Base-by-base conservation (phyloP, 1,140 invertebrate genomes). In the Aleiodes sp. region DNA sequence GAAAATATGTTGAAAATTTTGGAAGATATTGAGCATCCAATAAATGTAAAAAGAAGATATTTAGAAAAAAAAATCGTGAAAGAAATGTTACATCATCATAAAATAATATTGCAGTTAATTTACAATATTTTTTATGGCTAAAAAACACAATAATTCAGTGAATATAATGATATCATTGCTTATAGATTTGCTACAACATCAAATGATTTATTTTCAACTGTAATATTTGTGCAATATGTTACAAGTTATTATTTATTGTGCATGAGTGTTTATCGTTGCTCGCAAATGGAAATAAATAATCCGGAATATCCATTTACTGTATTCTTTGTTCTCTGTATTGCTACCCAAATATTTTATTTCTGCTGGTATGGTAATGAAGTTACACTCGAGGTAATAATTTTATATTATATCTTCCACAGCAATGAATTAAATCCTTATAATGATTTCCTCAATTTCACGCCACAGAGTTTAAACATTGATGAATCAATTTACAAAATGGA, bases 401-500 rank as follows among this genome's bases (percentile, higher is more conserved):
- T n/a, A n/a, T n/a, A n/a, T n/a, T n/a, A n/a, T n/a, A n/a, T n/a
- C n/a, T n/a, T n/a, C n/a, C n/a, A n/a, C n/a, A n/a, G n/a, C n/a
- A n/a, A n/a, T n/a, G n/a, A n/a, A n/a, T n/a, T n/a, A n/a, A n/a
- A n/a, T n/a, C n/a, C n/a, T n/a, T n/a, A n/a, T n/a, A n/a, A n/a
- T n/a, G n/a, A n/a, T n/a, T n/a, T n/a, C n/a, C n/a, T n/a, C n/a
- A n/a, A n/a, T n/a, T n/a, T n/a, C n/a, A n/a, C n/a, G n/a, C n/a
- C n/a, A n/a, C n/a, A n/a, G n/a, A n/a, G n/a, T n/a, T n/a, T n/a
- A n/a, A n/a, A n/a, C n/a, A n/a, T n/a, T n/a, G n/a, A n/a, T n/a
- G n/a, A 16, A 7, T 14, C 57, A 10, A 61, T 68, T 16, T 68
- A 68, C 35, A 37, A 68, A 16, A 60, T 61, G 56, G 24, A 68